These are phyloP conservation scores for Cynocephalus volans DNA, from an alignment of 2,113 vertebrate species.

Conservation along the genomic window DNA sequence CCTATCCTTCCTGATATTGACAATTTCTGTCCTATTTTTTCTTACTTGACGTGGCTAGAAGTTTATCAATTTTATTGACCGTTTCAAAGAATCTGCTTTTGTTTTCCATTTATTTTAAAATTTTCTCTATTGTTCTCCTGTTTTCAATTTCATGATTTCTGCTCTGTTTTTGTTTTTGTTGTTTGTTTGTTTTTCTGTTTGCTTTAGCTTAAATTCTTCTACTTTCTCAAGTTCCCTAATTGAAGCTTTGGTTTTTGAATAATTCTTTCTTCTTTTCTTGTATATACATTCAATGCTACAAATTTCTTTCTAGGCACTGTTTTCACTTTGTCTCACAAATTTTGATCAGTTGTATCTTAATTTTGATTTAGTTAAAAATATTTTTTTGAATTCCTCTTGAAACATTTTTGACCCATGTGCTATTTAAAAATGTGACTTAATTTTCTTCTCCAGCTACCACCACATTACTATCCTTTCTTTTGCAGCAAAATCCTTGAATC, in stretches of 20 bases:
- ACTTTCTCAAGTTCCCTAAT: neutral
- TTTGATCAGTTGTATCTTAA: neutral
- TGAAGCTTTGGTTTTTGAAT: neutral
- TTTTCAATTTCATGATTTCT: neutral
- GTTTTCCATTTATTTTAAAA: neutral
- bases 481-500: neutral
- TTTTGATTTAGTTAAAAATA: neutral
- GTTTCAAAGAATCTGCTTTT: neutral
- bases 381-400: neutral
- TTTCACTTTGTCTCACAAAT: neutral
- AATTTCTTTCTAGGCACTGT: neutral
- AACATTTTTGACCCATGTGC: neutral
- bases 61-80: neutral
- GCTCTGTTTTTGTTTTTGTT: neutral
- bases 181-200: neutral
- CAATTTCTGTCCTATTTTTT: neutral
- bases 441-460: neutral
- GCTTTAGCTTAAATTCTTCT: neutral
- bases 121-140: neutral
- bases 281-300: neutral
- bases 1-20: neutral
- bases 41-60: neutral
- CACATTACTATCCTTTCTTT: neutral
- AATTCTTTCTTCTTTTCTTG: neutral
- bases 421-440: neutral